Base-by-base conservation (phyloP, 2,888 invertebrate species). In the Slavum lentiscoides region DNA sequence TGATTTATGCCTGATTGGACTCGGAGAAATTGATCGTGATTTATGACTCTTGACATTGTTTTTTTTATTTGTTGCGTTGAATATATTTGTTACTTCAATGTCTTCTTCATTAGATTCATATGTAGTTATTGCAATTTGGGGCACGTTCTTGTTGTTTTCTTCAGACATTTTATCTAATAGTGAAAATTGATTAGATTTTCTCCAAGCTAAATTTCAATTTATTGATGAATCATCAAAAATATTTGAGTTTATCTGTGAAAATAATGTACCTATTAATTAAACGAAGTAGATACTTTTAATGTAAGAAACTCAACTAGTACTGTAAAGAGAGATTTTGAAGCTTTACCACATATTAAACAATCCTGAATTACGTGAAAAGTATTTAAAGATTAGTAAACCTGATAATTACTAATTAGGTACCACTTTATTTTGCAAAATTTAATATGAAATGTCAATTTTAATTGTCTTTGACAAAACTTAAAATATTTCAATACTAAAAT, bases 51-150 rank as follows among this genome's bases (percentile, higher is more conserved):
- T 67, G 8, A 39, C 49, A 59, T 43, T 61, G 15, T 69, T 55
- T 58, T 81, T 58, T 1, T 66, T 49, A 23, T 61, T 49, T 17
- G 6, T 13, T 62, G 69, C 53, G 58, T 61, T 82, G 17, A 67
- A 68, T 43, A 59, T 19, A 67, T 74, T 81, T 37, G 61, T 69
- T 30, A 74, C 69, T 67, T 81, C 81, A 49, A 62, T 81, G 7
- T 83, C 83, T 53, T 84, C 84, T 58, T 83, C 83, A 58, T 77
- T 82, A 8, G 83, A 84, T 11, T 72, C 70, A 23, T 80, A 80
- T 39, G 70, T 39, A 55, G 80, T 80, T 55, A 80, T 64, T 62
- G 80, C 69, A 23, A 80, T 80, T 55, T 80, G 37, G 17, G 80
- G 80, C 15, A 80, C 64, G 7, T 2, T 55, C 6, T 43, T 80